Conservation (phyloP, 2,888 invertebrate species). For the Drosophila peninsularis region DNA sequence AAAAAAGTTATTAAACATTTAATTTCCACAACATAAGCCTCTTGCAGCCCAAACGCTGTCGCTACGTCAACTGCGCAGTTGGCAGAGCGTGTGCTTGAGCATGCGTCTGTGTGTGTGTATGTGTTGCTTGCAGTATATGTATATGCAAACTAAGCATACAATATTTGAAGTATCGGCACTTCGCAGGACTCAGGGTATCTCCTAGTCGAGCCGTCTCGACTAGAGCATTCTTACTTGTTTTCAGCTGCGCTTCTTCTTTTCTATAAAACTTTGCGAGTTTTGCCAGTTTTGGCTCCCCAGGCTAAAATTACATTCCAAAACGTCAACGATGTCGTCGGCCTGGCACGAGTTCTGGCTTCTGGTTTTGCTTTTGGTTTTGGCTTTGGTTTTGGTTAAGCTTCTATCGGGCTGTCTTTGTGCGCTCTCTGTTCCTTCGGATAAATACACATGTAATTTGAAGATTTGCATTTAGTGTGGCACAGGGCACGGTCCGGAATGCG, state of each 20-base stretch:
- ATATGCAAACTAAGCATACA: too few relatives aligned
- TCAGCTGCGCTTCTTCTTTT: conserved; percentile 22
- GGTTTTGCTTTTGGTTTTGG: conserved; percentile 17
- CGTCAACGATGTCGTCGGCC: conserved; percentile 68
- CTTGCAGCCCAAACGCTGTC: too few relatives aligned
- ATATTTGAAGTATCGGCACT: too few relatives aligned
- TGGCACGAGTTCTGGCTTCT: conserved; percentile 32
- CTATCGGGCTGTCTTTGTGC: conserved; percentile 13
- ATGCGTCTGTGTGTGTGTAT: too few relatives aligned
- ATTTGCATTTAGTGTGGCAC: conserved; percentile 70
- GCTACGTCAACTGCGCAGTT: too few relatives aligned
- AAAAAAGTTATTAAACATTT: too few relatives aligned
- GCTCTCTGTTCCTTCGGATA: conserved; percentile 32
- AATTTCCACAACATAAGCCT: too few relatives aligned
- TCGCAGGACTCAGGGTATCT: too few relatives aligned
- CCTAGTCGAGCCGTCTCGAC: too few relatives aligned
- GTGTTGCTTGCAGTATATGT: too few relatives aligned
- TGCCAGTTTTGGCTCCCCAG: conserved; percentile 40
- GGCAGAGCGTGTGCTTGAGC: too few relatives aligned
- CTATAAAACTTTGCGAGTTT: conserved; percentile 66
- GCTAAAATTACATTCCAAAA: conserved; percentile 79
- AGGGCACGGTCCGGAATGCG: background rate
- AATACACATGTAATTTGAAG: conserved; percentile 77
- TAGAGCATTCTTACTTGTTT: too few relatives aligned
- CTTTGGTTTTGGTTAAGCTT: conserved; percentile 7